These are phyloP conservation scores for Hemibagrus wyckioides DNA, from an alignment of 2,113 vertebrate genomes.

Conservation along the genomic window DNA sequence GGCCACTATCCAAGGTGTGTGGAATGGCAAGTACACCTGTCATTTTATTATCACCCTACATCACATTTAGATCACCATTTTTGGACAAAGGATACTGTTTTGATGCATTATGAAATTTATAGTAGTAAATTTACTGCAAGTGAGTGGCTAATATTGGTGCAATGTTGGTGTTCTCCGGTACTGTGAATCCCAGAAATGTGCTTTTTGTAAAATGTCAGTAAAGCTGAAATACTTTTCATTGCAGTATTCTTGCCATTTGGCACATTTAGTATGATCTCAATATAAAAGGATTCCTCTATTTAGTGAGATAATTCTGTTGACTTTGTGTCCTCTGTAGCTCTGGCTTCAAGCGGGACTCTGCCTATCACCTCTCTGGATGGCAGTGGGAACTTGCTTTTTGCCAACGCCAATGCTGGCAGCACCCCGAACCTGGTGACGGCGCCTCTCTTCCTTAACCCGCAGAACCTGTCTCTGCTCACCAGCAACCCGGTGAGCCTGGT, in stretches of 20 bases:
- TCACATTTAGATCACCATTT: not conserved
- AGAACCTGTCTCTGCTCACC: conserved; percentile 98
- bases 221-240: not conserved
- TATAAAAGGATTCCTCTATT: not conserved
- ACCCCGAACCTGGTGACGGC: conserved; percentile 93
- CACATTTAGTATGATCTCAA: not conserved
- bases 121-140: not conserved
- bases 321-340: conserved; percentile 72
- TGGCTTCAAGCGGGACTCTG: conserved; percentile 92
- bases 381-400: conserved; percentile 91
- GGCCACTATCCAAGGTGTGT: conserved; percentile 97
- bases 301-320: not conserved
- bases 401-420: conserved; percentile 85
- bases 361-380: conserved; percentile 96
- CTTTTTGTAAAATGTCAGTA: not conserved
- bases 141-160: not conserved
- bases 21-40: conserved; percentile 53
- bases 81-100: not conserved
- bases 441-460: conserved; percentile 96
- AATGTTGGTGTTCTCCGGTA: not conserved
- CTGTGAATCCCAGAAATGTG: no score
- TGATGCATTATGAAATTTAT: not conserved
- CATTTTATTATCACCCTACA: not conserved
- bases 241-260: not conserved
- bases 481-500: conserved; percentile 97